Percentiles rank a stretch among this genome's conserved stretches.
These are phyloP conservation scores for Bombus turneri DNA, from an alignment of 1,140 invertebrate species.

Conservation along the genomic window DNA sequence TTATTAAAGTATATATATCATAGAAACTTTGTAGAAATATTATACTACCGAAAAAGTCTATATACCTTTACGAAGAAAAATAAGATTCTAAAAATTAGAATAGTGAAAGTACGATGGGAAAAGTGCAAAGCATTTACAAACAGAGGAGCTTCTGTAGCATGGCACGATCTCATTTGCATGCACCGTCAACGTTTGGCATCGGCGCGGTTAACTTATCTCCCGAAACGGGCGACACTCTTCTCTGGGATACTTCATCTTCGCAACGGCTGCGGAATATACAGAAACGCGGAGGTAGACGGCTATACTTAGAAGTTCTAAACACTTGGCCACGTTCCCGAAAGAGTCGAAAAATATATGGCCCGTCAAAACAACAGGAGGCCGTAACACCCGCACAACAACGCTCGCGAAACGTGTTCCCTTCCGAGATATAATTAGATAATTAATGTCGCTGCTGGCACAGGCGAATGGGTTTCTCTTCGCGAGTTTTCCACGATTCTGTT, in stretches of 20 bases:
- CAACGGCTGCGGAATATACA: conserved; percentile 13
- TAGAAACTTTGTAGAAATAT: too few species aligned
- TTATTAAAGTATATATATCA: too few species aligned
- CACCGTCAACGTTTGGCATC: not conserved
- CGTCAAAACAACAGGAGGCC: conserved; percentile 67
- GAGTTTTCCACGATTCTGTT: not conserved
- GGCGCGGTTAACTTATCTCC: conserved; percentile 3
- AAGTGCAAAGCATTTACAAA: not conserved
- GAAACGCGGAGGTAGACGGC: conserved; percentile 34
- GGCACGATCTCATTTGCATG: not conserved
- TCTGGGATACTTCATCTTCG: conserved; percentile 45
- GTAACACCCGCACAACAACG: conserved; percentile 60
- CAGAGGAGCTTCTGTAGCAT: not conserved
- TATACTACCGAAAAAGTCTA: not conserved
- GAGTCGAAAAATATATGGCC: conserved; percentile 71
- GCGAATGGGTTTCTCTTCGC: conserved; percentile 1
- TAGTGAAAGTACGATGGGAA: not conserved
- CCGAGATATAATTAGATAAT: conserved; percentile 54
- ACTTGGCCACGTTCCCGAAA: conserved; percentile 73
- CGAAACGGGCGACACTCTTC: conserved; percentile 36
- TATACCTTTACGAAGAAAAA: not conserved
- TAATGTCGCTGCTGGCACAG: conserved; percentile 29
- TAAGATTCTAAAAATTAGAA: not conserved
- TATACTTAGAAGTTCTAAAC: conserved; percentile 74
- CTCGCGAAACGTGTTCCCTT: conserved; percentile 42